A percentile compares a stretch with the other conserved stretches of the same genome.
These are phyloP conservation scores for Apamea sordens DNA, from an alignment of 2,888 invertebrate species.

Conservation along the genomic window DNA sequence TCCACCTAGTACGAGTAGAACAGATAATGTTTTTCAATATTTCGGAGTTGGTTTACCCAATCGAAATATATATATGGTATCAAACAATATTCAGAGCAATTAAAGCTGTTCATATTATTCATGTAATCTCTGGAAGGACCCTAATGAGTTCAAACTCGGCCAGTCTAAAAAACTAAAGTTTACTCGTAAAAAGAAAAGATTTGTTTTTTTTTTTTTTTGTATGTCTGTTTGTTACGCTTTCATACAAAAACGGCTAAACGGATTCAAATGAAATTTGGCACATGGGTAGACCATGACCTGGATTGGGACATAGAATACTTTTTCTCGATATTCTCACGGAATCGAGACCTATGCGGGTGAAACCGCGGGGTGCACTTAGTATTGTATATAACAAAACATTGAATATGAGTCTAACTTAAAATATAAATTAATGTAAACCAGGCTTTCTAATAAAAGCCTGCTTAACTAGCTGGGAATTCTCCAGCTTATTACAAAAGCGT, in stretches of 20 bases:
- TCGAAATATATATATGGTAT: not conserved
- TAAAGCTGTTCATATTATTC: not conserved
- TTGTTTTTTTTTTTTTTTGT: no score
- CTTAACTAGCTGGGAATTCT: not conserved
- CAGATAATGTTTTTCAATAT: no score
- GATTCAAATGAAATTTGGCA: not conserved
- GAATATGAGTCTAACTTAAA: not conserved
- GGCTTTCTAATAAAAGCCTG: not conserved
- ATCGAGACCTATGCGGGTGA: not conserved
- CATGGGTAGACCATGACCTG: not conserved
- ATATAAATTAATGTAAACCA: not conserved
- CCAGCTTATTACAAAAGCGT: slow-evolving; percentile 32
- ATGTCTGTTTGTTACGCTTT: no score
- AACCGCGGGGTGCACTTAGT: not conserved
- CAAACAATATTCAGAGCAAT: not conserved
- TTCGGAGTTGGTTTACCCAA: not conserved
- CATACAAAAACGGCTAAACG: not conserved
- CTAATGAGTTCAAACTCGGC: not conserved
- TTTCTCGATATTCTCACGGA: not conserved
- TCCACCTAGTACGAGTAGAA: not conserved
- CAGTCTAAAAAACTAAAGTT: no score
- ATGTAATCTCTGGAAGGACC: not conserved
- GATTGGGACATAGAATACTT: not conserved
- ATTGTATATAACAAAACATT: not conserved
- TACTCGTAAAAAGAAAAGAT: no score